Base-by-base conservation (phyloP, 2,113 vertebrate species). In the Diadophis punctatus region DNA sequence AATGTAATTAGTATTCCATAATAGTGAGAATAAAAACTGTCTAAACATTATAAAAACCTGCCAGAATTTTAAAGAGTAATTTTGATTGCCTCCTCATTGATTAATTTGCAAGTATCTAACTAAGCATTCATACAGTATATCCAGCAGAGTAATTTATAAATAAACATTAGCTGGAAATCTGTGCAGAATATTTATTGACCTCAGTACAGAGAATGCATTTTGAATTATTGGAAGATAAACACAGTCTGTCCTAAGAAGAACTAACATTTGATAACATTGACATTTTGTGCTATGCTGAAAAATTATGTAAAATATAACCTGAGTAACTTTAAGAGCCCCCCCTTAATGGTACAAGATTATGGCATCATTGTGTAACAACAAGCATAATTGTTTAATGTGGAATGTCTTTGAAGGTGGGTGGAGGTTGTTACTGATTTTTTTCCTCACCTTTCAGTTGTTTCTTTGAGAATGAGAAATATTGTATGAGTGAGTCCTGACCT, bases 151-250 rank as follows among this genome's bases (percentile, higher is more conserved):
- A 8, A 92, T n/a, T 92, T 87, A 92, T 91, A 92, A 92, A 95
- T 93, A 88, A 92, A 95, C 89, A 92, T 94, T 91, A 92, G 63
- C 43, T 52, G 91, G 92, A 68, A 30, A 94, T 10, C 23, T 60
- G 12, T n/a, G 80, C 90, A 25, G 5, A 91, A 91, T 95, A 91
- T 91, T 94, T 95, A 90, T 80, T 58, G 74, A 56, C 93, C 85
- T 91, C 74, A 80, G 4, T 30, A 43, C 91, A 14, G 90, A 58
- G 3, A 14, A 91, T 39, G 1, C 14, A 90, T 95, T 90, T 94
- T 43, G 4, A 94, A 93, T 84, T 23, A 63, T 23, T 87, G 86
- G 34, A 90, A 91, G 0, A 39, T 74, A 84, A 89, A 12, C 4
- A 93, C 4, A 91, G n/a, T 90, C 23, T 90, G 12, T 2, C 92